phyloP scores from a whole-genome alignment of 2,113 vertebrate genomes.

The Chascanopsetta lugubris region DNA sequence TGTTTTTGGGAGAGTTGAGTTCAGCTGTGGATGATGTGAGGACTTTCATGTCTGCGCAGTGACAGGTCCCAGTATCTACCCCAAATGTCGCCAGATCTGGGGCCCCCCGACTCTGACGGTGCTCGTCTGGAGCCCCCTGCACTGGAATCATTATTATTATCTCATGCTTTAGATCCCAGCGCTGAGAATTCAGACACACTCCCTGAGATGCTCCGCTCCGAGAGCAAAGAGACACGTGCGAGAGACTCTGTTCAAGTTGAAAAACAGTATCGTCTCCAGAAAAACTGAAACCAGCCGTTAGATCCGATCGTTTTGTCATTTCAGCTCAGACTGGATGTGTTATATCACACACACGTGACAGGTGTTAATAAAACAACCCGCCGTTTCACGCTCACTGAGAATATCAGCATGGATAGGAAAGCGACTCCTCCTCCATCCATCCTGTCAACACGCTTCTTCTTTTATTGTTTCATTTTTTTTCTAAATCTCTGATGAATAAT shows the following conservation, averaged over 20 bases:
- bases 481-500: neutral
- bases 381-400: slow-evolving; percentile 6
- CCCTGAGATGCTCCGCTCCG: neutral
- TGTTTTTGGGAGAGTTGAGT: neutral
- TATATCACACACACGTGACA: slow-evolving; percentile 5
- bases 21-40: neutral
- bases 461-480: neutral
- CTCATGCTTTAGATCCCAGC: neutral
- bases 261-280: neutral
- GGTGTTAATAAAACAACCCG: slow-evolving; percentile 17
- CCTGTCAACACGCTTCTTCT: neutral
- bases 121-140: neutral
- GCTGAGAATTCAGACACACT: neutral
- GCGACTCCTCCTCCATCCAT: neutral
- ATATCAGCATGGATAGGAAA: too few relatives aligned
- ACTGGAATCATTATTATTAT: neutral
- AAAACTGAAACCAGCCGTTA: neutral
- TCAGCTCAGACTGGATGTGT: neutral
- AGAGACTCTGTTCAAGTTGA: neutral
- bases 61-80: slow-evolving; percentile 35
- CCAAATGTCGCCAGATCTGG: slow-evolving; percentile 31
- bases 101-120: slow-evolving; percentile 12
- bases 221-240: neutral
- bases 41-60: neutral
- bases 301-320: neutral